Evolutionary conservation across 2,888 invertebrate species (phyloP).

Genomic region (Sympetrum striolatum): DNA sequence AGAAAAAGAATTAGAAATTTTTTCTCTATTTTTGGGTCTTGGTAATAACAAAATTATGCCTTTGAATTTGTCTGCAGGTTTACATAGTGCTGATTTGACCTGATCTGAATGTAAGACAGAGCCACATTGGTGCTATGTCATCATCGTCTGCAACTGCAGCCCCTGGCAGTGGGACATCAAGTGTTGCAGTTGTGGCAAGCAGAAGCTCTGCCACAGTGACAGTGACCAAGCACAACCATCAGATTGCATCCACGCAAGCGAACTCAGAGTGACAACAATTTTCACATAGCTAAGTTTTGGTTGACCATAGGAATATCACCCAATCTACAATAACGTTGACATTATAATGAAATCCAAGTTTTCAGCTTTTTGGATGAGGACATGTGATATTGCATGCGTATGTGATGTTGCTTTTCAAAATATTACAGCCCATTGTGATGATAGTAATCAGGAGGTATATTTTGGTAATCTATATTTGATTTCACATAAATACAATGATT

Average conservation of each 20-base stretch:
- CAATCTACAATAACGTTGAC: neutral
- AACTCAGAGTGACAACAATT: constrained; percentile 54
- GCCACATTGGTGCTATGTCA: constrained; percentile 78
- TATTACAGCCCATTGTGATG: too few relatives aligned
- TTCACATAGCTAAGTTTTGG: neutral
- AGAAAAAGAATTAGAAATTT: too few relatives aligned
- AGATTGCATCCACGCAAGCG: constrained; percentile 52
- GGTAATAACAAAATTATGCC: neutral
- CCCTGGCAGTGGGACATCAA: constrained; percentile 20
- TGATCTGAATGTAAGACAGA: constrained; percentile 87
- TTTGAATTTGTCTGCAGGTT: constrained; percentile 65
- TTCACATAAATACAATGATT: too few relatives aligned
- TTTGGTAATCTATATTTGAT: too few relatives aligned
- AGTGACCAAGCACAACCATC: constrained; percentile 46
- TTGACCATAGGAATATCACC: neutral
- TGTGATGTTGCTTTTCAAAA: too few relatives aligned
- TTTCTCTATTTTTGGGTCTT: neutral
- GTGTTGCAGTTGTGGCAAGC: constrained; percentile 43
- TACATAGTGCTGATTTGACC: constrained; percentile 90
- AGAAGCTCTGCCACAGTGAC: constrained; percentile 45
- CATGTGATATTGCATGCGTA: neutral
- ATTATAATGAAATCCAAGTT: neutral
- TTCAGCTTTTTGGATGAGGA: neutral
- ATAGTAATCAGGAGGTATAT: too few relatives aligned
- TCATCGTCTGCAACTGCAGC: constrained; percentile 45